These are phyloP conservation scores for Drosophila diplacantha DNA, from an alignment of 2,888 invertebrate species.

Conservation along the genomic window DNA sequence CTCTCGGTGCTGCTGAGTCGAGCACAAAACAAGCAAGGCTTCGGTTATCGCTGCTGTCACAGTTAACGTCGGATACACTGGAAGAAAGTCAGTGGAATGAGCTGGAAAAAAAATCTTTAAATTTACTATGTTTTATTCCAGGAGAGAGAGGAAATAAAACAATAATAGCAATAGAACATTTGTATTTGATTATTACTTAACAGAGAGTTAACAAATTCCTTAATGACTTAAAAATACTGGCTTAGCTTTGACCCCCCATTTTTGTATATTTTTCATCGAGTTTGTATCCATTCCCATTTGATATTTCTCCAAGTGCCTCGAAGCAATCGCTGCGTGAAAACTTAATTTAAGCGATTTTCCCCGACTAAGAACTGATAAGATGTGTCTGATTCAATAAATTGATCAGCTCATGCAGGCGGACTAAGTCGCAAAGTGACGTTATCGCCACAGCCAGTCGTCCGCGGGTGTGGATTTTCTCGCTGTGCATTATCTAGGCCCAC, in stretches of 20 bases:
- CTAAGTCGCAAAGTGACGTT: conserved; percentile 18
- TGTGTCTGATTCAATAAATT: conserved; percentile 31
- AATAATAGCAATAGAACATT: not conserved
- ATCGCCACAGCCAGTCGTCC: conserved; percentile 5
- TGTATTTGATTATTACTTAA: not conserved
- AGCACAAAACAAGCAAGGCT: conserved; percentile 52
- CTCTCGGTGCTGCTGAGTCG: conserved; percentile 34
- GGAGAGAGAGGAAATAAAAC: not conserved
- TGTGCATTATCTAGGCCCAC: conserved; percentile 43
- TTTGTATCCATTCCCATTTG: not conserved
- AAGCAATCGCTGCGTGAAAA: conserved; percentile 8
- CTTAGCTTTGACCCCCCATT: too few species aligned
- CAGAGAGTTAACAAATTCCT: not conserved
- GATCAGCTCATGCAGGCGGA: conserved; percentile 15
- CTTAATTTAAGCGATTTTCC: conserved; percentile 24
- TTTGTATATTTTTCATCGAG: too few species aligned
- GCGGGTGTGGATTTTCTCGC: conserved; percentile 31
- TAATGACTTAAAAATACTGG: not conserved
- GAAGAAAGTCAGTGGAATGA: not conserved
- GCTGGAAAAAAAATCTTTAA: not conserved
- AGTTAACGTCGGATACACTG: conserved; percentile 54
- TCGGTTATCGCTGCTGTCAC: conserved; percentile 63
- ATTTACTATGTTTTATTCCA: not conserved
- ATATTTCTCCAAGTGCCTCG: conserved; percentile 4
- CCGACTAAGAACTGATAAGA: conserved; percentile 4